These are phyloP conservation scores for Helarctos malayanus DNA, from an alignment of 2,797 vertebrate genomes.

Conservation along the genomic window DNA sequence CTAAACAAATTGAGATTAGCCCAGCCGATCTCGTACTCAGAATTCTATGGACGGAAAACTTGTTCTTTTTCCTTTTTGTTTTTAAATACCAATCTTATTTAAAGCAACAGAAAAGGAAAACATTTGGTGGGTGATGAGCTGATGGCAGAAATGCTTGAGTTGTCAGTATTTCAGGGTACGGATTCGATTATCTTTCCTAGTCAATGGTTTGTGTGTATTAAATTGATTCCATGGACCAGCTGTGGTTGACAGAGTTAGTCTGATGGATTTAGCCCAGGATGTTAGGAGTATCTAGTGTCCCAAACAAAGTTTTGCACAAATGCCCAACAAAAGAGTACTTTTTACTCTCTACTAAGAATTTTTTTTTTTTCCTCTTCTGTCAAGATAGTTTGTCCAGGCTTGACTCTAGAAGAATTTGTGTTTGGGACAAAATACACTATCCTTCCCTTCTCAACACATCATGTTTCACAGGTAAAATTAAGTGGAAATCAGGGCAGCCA, in stretches of 20 bases:
- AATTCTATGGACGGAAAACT: slow-evolving; percentile 44
- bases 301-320: neutral
- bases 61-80: neutral
- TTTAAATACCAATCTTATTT: slow-evolving; percentile 41
- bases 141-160: neutral
- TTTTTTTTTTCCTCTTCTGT: neutral
- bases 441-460: neutral
- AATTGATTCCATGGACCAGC: neutral
- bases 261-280: neutral
- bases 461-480: neutral
- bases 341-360: neutral
- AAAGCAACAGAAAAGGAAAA: slow-evolving; percentile 50
- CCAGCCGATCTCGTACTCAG: neutral
- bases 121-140: neutral
- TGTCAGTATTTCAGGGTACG: neutral
- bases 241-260: neutral
- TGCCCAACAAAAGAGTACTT: neutral
- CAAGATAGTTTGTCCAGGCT: neutral
- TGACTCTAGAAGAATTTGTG: neutral
- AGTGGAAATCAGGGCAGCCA: neutral
- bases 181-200: neutral
- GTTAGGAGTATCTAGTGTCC: neutral
- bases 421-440: neutral
- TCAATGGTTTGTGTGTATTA: neutral
- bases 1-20: slow-evolving; percentile 72